Percentiles rank a stretch among this genome's conserved stretches.
These are phyloP conservation scores for Proctacanthus coquilletti DNA, from an alignment of 1,140 invertebrate genomes.

Conservation along the genomic window DNA sequence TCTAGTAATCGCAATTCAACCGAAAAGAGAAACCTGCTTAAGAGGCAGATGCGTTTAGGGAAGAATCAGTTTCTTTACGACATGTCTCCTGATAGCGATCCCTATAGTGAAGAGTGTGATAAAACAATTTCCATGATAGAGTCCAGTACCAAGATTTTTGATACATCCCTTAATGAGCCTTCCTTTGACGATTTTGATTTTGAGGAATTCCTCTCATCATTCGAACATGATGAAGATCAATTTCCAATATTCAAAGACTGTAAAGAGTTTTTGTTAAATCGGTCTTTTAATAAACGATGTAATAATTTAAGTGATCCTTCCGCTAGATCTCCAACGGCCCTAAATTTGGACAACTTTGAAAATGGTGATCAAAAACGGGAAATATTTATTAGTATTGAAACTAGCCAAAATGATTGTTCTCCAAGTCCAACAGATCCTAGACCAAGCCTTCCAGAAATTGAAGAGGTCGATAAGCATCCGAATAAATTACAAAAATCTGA, in stretches of 20 bases:
- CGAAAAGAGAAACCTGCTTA: constrained; percentile 18
- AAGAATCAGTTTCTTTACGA: constrained; percentile 28
- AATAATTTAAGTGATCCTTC: neutral
- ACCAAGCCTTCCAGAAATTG: constrained; percentile 23
- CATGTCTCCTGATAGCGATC: constrained; percentile 17
- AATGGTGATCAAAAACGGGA: constrained; percentile 22
- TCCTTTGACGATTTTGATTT: constrained; percentile 31
- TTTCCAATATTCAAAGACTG: constrained; percentile 29
- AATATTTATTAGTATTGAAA: constrained; percentile 29
- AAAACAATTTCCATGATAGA: too few relatives aligned
- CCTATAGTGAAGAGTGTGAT: too few relatives aligned
- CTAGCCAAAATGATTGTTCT: constrained; percentile 19
- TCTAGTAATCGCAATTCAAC: constrained; percentile 15
- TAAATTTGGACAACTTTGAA: constrained; percentile 4
- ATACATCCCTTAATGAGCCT: too few relatives aligned
- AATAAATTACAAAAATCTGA: too few relatives aligned
- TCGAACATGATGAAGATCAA: constrained; percentile 33
- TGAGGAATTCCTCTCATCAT: constrained; percentile 36
- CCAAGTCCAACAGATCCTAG: constrained; percentile 18
- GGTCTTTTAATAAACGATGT: constrained; percentile 19
- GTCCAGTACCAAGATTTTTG: neutral
- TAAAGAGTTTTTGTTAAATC: constrained; percentile 26
- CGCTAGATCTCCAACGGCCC: neutral
- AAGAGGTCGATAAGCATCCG: constrained; percentile 20
- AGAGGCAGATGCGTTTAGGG: constrained; percentile 25